These are phyloP conservation scores for Formica aserva DNA, from an alignment of 2,888 invertebrate species.

Conservation along the genomic window DNA sequence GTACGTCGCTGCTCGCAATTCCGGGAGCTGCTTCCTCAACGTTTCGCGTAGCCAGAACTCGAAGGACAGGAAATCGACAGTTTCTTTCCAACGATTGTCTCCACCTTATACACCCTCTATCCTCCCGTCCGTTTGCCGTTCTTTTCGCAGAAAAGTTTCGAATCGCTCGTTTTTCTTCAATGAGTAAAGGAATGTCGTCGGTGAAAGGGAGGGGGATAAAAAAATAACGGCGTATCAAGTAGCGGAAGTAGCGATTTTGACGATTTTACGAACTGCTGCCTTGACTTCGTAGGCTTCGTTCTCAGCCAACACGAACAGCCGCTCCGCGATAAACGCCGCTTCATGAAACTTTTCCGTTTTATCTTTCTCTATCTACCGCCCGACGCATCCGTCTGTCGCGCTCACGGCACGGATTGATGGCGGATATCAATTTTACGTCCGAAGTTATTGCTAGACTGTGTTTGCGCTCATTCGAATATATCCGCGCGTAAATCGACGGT, in stretches of 20 bases:
- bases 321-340: constrained; percentile 49
- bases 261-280: constrained; percentile 66
- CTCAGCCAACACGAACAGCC: constrained; percentile 55
- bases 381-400: constrained; percentile 59
- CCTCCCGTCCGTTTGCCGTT: background rate
- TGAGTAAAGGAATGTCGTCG: background rate
- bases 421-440: constrained; percentile 79
- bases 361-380: constrained; percentile 39
- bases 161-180: constrained; percentile 44
- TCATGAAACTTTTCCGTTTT: constrained; percentile 53
- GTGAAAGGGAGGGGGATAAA: constrained; percentile 38
- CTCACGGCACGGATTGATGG: constrained; percentile 68
- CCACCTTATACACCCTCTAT: constrained; percentile 56
- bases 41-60: constrained; percentile 18
- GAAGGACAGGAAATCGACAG: constrained; percentile 60
- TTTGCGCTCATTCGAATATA: constrained; percentile 80
- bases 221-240: constrained; percentile 47
- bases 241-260: constrained; percentile 66
- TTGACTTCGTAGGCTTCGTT: constrained; percentile 62
- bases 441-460: constrained; percentile 79
- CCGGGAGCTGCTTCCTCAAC: constrained; percentile 23
- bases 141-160: constrained; percentile 42
- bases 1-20: constrained; percentile 41
- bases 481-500: constrained; percentile 76
- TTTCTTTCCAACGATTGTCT: constrained; percentile 78